These are phyloP conservation scores for Podargus strigoides DNA, from an alignment of 2,797 vertebrate genomes.

Conservation along the genomic window DNA sequence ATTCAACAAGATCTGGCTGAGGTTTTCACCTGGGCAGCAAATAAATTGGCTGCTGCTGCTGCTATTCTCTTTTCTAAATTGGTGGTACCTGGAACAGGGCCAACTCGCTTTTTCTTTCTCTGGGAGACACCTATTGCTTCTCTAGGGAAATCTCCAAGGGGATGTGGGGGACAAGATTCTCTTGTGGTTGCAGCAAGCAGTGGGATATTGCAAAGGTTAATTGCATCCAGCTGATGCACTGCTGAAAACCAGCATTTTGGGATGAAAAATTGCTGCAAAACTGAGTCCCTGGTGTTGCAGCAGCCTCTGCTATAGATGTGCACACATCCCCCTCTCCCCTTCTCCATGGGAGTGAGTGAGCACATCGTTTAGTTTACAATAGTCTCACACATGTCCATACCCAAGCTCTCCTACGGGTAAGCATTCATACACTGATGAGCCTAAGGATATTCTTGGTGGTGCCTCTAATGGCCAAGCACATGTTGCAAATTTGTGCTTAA, in stretches of 20 bases:
- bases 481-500: neutral
- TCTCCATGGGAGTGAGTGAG: neutral
- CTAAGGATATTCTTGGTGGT: fast-evolving
- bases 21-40: neutral
- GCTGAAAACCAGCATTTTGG: neutral
- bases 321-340: fast-evolving
- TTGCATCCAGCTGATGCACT: neutral
- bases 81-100: neutral
- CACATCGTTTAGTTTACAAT: neutral
- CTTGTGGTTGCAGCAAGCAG: neutral
- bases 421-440: fast-evolving
- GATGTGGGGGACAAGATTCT: neutral
- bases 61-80: neutral
- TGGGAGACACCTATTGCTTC: neutral
- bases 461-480: neutral
- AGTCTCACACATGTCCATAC: fast-evolving
- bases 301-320: neutral
- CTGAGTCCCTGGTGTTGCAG: neutral
- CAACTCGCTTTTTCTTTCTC: neutral
- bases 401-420: neutral
- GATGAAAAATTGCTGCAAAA: neutral
- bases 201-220: constrained; percentile 36
- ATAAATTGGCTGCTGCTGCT: neutral
- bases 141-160: neutral
- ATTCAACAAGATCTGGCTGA: neutral